Evolutionary conservation across 2,113 vertebrate species (phyloP).

Genomic region (Megalops atlanticus): DNA sequence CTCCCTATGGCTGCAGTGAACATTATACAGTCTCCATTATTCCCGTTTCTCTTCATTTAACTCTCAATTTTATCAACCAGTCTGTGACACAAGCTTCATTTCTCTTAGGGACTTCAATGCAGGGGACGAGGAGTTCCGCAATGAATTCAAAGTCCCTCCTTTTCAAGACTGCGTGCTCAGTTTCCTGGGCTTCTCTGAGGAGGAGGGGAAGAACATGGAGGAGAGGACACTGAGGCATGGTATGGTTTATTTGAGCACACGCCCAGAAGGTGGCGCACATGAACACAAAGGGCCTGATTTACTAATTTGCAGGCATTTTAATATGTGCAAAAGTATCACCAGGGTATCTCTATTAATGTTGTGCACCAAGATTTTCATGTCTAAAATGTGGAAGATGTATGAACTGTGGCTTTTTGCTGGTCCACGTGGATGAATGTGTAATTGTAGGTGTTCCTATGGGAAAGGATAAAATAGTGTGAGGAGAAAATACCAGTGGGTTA

Average conservation of each 20-base stretch:
- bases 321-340: no score
- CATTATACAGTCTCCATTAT: neutral
- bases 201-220: slow-evolving; percentile 95
- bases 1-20: neutral
- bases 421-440: no score
- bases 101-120: slow-evolving; percentile 79
- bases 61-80: neutral
- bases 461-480: no score
- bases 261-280: no score
- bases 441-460: no score
- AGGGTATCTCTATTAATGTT: no score
- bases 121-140: slow-evolving; percentile 82
- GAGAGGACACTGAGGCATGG: slow-evolving; percentile 96
- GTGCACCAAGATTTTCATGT: no score
- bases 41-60: neutral
- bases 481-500: no score
- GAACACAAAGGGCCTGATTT: no score
- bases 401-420: no score
- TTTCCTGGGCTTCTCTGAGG: slow-evolving; percentile 93
- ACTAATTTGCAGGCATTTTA: neutral
- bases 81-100: neutral
- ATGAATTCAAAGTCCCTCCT: slow-evolving; percentile 90
- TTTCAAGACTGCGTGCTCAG: slow-evolving; percentile 94
- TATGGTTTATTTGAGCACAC: no score
- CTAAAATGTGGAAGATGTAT: no score